Evolutionary conservation across 2,113 vertebrate species (phyloP).

Genomic region (Tor tambroides): DNA sequence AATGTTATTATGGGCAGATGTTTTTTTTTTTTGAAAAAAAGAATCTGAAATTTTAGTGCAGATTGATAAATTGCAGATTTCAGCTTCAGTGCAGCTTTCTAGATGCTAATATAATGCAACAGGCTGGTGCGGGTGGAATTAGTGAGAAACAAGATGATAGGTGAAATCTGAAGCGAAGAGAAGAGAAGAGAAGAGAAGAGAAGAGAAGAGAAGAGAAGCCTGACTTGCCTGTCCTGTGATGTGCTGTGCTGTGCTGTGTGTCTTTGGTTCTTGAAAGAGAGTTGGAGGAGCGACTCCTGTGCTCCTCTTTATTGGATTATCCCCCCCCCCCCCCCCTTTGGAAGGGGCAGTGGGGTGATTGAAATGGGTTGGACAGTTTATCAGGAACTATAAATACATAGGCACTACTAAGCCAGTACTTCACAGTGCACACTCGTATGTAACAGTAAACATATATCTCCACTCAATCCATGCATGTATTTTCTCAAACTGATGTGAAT

Average conservation of each 20-base stretch:
- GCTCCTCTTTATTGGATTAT: conserved; percentile 51
- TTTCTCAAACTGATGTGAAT: no score
- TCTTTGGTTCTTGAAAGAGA: conserved; percentile 10
- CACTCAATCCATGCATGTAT: no score
- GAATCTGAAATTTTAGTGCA: not conserved
- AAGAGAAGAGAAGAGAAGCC: not conserved
- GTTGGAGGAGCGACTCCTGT: not conserved
- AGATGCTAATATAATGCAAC: not conserved
- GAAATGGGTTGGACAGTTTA: not conserved
- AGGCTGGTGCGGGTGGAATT: no score
- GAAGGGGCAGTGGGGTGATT: conserved; percentile 28
- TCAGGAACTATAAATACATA: no score
- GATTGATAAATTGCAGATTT: not conserved
- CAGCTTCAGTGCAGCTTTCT: not conserved
- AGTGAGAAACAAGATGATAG: not conserved
- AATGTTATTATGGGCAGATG: no score
- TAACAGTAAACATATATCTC: no score
- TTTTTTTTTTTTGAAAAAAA: no score
- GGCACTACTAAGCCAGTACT: no score
- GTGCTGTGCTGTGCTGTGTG: not conserved
- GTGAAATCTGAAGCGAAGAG: not conserved
- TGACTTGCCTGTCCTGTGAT: conserved; percentile 36
- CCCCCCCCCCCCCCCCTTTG: not conserved
- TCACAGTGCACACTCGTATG: no score
- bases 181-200: not conserved